phyloP scores from a whole-genome alignment of 1,140 invertebrate genomes.

The Atta texana region DNA sequence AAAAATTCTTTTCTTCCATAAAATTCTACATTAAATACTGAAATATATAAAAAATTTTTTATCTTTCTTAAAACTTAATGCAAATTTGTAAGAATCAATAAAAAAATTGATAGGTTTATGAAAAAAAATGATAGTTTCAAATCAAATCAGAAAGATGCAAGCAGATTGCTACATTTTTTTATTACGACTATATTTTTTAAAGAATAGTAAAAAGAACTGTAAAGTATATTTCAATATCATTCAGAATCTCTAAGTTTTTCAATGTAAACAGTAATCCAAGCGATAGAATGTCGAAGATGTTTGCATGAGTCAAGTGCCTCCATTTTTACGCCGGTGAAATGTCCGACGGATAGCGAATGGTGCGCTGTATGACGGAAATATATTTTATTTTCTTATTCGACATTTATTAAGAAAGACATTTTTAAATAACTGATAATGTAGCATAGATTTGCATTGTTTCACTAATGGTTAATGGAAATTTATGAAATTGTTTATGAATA shows the following conservation, averaged over 20 bases:
- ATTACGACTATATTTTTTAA: neutral
- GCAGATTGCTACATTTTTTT: neutral
- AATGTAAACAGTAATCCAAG: slow-evolving; percentile 8
- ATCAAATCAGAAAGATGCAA: neutral
- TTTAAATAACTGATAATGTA: neutral
- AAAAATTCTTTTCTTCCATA: neutral
- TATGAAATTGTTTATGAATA: neutral
- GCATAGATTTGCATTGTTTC: neutral
- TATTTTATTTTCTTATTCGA: slow-evolving; percentile 7
- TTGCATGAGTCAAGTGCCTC: slow-evolving; percentile 35
- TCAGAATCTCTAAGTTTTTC: neutral
- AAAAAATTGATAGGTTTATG: slow-evolving; percentile 12
- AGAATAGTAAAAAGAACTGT: neutral
- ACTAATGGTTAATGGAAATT: neutral
- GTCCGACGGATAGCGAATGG: slow-evolving; percentile 70
- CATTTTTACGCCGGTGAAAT: slow-evolving; percentile 71
- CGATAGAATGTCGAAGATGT: neutral
- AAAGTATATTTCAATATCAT: neutral
- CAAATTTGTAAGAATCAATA: neutral
- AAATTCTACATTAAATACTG: neutral
- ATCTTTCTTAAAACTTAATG: neutral
- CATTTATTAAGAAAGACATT: slow-evolving; percentile 9
- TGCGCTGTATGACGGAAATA: neutral
- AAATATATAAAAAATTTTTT: neutral
- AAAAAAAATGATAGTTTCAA: neutral